Evolutionary conservation across 2,113 vertebrate genomes (phyloP), one percentile per base, ranked within the genome.

Genomic region (Onychostoma macrolepis): DNA sequence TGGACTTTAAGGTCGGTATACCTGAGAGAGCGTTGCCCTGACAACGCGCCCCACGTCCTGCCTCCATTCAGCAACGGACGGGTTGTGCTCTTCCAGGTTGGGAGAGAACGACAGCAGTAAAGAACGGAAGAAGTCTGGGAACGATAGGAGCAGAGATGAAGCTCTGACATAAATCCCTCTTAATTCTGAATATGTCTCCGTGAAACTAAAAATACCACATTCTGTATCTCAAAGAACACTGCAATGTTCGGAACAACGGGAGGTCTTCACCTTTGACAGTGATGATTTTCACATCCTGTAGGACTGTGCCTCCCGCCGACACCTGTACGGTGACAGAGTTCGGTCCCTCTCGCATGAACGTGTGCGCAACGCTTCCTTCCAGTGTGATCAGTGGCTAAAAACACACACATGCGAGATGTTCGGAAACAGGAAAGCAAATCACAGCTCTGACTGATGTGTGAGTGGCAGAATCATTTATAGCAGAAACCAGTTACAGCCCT

Each of bases 11-110:
- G 43, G 10, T 67, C 61, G 71, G 86, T 93, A 91, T 94, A 98
- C 98, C 94, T 97, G 96, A 90, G 96, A 93, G 89, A 99, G 91
- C 83, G 97, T 96, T 94, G 92, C 94, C 92, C 95, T 97, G 94
- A 99, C 96, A 91, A 99, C 96, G 74, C 93, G 96, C 84, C 97
- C 95, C 91, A 99, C 95, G 74, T 99, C 98, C 90, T 97, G 96
- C 89, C 97, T 96, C 98, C 98, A 99, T 88, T 99, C 98, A 0
- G 97, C 96, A 90, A 99, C 97, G 93, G 98, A 97, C 89, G 98
- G 98, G 89, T 99, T 99, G 91, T 99, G 95, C 86, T 96, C 97
- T 84, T 99, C 98, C 95, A 99, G 95, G 38, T 96, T 96, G 5
- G 97, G 96, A 4, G 98, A 99, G 92, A 99, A 99, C 0, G 98